Percentiles rank a stretch among this genome's conserved stretches.
Conservation (phyloP, 2,888 invertebrate genomes). For the Dysmachus trigonus region DNA sequence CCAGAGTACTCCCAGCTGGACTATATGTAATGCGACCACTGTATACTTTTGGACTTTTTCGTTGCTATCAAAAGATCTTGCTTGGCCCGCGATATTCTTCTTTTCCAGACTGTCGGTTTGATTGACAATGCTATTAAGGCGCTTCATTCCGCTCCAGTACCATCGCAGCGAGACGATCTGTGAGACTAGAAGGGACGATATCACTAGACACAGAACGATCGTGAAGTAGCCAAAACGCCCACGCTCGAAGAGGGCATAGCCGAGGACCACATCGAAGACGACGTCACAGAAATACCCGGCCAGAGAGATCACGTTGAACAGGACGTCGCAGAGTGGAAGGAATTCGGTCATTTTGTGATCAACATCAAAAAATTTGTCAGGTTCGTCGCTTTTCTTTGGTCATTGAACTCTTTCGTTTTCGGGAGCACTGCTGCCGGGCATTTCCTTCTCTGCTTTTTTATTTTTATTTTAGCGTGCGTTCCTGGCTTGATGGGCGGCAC, state of each 20-base stretch:
- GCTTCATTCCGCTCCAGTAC: conserved; percentile 67
- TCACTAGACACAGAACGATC: conserved; percentile 75
- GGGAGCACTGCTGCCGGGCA: conserved; percentile 1
- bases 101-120: conserved; percentile 19
- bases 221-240: conserved; percentile 73
- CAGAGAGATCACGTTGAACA: conserved; percentile 89
- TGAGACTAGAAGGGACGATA: conserved; percentile 77
- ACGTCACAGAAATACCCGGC: conserved; percentile 92
- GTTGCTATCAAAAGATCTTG: conserved; percentile 52
- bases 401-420: conserved; percentile 48
- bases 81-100: conserved; percentile 36
- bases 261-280: conserved; percentile 86
- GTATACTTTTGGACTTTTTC: conserved; percentile 56
- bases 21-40: conserved; percentile 71
- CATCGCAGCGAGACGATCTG: conserved; percentile 80
- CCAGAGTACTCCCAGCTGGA: conserved; percentile 79
- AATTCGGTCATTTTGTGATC: conserved; percentile 76
- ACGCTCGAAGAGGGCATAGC: conserved; percentile 81
- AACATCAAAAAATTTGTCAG: conserved; percentile 5
- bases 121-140: not conserved
- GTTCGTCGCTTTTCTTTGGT: conserved; percentile 46
- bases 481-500: not conserved
- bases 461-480: not conserved
- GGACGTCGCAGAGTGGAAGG: conserved; percentile 88
- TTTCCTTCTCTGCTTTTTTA: not conserved